Percentiles rank a stretch among this genome's conserved stretches.
Conservation (phyloP, 2,888 invertebrate species). For the Ochlodes sylvanus region DNA sequence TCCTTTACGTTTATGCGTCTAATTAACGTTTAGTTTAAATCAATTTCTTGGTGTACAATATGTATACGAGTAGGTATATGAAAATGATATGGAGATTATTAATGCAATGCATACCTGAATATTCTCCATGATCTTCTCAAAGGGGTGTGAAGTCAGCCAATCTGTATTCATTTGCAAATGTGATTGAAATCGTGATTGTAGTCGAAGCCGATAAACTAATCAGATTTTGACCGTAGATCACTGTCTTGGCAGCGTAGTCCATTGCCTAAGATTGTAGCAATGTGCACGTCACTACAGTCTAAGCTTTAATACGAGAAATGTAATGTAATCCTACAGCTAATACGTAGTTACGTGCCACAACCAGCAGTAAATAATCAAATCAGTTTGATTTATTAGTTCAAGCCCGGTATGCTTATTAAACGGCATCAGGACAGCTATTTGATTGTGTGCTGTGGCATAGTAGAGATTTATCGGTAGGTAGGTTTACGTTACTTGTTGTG, state of each 20-base stretch:
- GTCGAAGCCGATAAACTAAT: conserved; percentile 3
- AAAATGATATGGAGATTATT: too few species aligned
- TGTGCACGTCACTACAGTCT: conserved; percentile 6
- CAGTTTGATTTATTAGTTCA: conserved; percentile 75
- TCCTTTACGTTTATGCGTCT: background rate
- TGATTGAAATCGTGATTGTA: conserved; percentile 5
- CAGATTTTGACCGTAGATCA: conserved; percentile 11
- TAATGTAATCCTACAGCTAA: conserved; percentile 55
- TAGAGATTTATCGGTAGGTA: conserved; percentile 15
- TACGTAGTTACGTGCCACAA: conserved; percentile 44
- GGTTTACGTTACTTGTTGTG: too few species aligned
- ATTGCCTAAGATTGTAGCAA: background rate
- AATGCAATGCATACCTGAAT: background rate
- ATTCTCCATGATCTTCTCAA: background rate
- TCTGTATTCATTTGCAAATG: conserved; percentile 6
- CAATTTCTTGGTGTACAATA: background rate
- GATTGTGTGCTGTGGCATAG: conserved; percentile 52
- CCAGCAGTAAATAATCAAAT: conserved; percentile 75
- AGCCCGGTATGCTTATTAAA: conserved; percentile 73
- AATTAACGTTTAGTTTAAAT: background rate
- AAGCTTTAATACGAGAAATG: conserved; percentile 51
- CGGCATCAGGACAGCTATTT: conserved; percentile 62
- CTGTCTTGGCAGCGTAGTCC: background rate
- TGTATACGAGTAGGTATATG: too few species aligned
- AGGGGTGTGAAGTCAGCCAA: conserved; percentile 3